A percentile compares a stretch with the other conserved stretches of the same genome.
These are phyloP conservation scores for Ostrea edulis DNA, from an alignment of 1,140 invertebrate genomes.

Conservation along the genomic window DNA sequence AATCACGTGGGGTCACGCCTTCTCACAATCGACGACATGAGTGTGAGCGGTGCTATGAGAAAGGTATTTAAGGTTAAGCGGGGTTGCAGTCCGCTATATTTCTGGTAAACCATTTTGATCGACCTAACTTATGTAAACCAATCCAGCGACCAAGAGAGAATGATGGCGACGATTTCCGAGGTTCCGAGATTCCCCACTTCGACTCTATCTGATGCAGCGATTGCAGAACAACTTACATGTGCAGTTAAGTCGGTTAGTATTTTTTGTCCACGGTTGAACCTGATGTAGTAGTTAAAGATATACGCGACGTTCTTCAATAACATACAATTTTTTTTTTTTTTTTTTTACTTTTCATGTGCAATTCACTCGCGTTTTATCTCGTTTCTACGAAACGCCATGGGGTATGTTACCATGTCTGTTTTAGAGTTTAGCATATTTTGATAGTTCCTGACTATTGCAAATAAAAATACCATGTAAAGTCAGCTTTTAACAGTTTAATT, in stretches of 20 bases:
- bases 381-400: not conserved
- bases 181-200: not conserved
- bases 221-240: not conserved
- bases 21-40: not conserved
- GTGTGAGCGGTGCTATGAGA: not conserved
- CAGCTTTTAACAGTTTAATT: too few species aligned
- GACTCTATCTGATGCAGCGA: not conserved
- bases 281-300: not conserved
- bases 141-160: not conserved
- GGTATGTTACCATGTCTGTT: too few species aligned
- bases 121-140: not conserved
- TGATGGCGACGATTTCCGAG: not conserved
- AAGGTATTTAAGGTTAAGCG: not conserved
- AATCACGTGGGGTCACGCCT: too few species aligned
- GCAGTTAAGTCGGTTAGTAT: not conserved
- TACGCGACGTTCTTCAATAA: too few species aligned
- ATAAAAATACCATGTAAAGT: too few species aligned
- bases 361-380: too few species aligned
- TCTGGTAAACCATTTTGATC: not conserved
- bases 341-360: too few species aligned
- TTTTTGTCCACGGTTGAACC: too few species aligned
- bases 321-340: too few species aligned
- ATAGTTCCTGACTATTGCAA: too few species aligned
- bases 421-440: too few species aligned
- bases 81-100: not conserved